phyloP scores from a whole-genome alignment of 2,888 invertebrate genomes.

The Trissoscelio sp. region DNA sequence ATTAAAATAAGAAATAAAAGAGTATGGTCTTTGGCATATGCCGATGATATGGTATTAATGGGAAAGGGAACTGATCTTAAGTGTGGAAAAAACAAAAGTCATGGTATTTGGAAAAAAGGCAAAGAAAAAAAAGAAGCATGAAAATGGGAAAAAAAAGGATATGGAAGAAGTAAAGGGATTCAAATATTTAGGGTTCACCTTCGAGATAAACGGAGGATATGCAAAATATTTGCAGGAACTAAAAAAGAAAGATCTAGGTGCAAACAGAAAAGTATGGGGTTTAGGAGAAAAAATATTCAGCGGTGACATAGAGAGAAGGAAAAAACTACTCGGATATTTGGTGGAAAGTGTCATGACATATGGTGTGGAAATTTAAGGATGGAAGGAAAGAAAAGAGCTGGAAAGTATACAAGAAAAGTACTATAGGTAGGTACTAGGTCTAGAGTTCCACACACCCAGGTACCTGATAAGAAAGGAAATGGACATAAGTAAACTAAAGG shows the following conservation, averaged over 20 bases:
- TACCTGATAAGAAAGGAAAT: slow-evolving; percentile 11
- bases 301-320: too few relatives aligned
- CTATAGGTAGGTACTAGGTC: slow-evolving; percentile 8
- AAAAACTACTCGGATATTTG: too few relatives aligned
- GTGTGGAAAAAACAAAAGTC: neutral
- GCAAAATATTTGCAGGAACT: slow-evolving; percentile 5
- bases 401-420: neutral
- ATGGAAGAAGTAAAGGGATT: slow-evolving; percentile 13
- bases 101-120: neutral
- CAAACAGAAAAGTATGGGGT: slow-evolving; percentile 1
- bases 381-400: too few relatives aligned
- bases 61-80: neutral
- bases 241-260: slow-evolving; percentile 1
- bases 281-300: slow-evolving; percentile 1
- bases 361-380: slow-evolving; percentile 9
- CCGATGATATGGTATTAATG: neutral
- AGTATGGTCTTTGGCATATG: neutral
- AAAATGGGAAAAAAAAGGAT: slow-evolving; percentile 9
- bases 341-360: neutral
- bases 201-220: slow-evolving; percentile 12
- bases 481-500: neutral
- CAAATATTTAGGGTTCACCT: slow-evolving; percentile 6
- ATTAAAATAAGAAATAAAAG: neutral
- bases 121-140: too few relatives aligned
- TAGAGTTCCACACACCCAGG: slow-evolving; percentile 9